Conservation (phyloP, 2,797 vertebrate genomes). For the Coendou prehensilis region DNA sequence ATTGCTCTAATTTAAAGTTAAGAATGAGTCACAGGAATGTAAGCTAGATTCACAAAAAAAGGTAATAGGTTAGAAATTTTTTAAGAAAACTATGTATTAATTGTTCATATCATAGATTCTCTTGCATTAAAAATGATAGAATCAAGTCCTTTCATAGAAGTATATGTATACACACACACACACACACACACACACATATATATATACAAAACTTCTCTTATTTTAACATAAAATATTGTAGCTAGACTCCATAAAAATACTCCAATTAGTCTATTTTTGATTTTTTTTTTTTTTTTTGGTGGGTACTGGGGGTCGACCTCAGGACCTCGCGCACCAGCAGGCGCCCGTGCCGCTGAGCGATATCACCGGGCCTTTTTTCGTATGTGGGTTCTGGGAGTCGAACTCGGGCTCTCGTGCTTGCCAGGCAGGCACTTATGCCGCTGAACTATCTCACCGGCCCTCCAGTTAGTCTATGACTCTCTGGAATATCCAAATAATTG, state of each 20-base stretch:
- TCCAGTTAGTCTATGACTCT: neutral
- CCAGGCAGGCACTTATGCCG: too few relatives aligned
- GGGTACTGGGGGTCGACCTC: too few relatives aligned
- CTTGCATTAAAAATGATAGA: constrained; percentile 23
- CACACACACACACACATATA: neutral
- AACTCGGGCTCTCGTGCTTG: too few relatives aligned
- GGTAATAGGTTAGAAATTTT: neutral
- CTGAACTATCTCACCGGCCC: too few relatives aligned
- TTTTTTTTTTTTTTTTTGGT: too few relatives aligned
- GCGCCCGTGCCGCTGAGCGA: too few relatives aligned
- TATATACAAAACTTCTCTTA: neutral
- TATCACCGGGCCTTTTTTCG: too few relatives aligned
- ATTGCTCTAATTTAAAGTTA: constrained; percentile 42
- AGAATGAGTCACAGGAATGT: neutral
- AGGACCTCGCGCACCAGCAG: too few relatives aligned
- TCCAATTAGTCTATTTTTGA: neutral
- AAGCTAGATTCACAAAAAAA: neutral
- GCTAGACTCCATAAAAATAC: neutral
- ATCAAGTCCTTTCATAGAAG: neutral
- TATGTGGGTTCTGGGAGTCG: too few relatives aligned
- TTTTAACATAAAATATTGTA: constrained; percentile 43
- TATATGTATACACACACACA: too few relatives aligned
- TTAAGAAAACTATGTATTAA: neutral
- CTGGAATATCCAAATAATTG: neutral
- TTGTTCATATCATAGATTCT: neutral